phyloP scores from a whole-genome alignment of 1,140 invertebrate species.

The Papilio machaon region DNA sequence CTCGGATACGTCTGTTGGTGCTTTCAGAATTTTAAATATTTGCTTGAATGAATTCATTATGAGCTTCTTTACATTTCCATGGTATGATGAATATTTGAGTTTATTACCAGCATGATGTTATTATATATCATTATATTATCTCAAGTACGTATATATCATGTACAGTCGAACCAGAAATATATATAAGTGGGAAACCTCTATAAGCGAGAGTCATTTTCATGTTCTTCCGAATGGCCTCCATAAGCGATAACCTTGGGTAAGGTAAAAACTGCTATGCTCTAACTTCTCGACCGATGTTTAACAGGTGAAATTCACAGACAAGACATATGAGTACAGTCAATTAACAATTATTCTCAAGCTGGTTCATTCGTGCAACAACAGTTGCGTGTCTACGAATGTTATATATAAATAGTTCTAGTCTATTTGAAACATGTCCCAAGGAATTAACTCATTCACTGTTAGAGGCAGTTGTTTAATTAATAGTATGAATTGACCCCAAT shows the following conservation, averaged over 20 bases:
- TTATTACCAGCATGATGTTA: background rate
- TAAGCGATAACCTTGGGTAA: too few relatives aligned
- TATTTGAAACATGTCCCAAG: constrained; percentile 13
- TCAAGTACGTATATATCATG: too few relatives aligned
- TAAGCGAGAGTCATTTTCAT: too few relatives aligned
- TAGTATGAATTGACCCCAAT: constrained; percentile 33
- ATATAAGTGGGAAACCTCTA: too few relatives aligned
- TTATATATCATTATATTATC: too few relatives aligned
- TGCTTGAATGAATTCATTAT: constrained; percentile 3
- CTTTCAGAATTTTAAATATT: constrained; percentile 1
- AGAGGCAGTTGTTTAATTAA: constrained; percentile 25
- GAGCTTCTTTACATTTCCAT: background rate
- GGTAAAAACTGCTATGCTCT: too few relatives aligned
- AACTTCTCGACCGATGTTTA: too few relatives aligned
- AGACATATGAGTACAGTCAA: too few relatives aligned
- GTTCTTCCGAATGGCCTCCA: too few relatives aligned
- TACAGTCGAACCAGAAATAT: too few relatives aligned
- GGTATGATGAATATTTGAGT: background rate
- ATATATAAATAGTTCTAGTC: constrained; percentile 5
- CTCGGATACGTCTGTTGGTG: background rate
- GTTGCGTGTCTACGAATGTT: constrained; percentile 20
- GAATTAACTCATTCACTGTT: constrained; percentile 29
- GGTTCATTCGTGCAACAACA: background rate
- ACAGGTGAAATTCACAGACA: too few relatives aligned
- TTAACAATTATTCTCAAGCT: background rate